phyloP scores from a whole-genome alignment of 2,797 vertebrate genomes.

The Arrhamphus sclerolepis region DNA sequence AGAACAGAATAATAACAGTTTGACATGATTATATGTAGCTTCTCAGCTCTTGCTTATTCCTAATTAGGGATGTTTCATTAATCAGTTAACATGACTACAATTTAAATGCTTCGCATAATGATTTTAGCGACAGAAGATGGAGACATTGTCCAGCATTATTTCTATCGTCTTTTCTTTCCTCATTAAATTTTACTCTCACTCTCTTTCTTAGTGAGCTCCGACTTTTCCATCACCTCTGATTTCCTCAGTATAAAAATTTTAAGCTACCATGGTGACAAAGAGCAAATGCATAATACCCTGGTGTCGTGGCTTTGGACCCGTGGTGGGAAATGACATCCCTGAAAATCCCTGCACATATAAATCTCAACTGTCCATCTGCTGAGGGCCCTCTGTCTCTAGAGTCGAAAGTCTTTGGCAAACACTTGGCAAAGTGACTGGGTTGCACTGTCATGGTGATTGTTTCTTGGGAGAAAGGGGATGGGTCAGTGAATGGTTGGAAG shows the following conservation, averaged over 20 bases:
- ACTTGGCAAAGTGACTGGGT: slow-evolving; percentile 72
- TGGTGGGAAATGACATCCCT: slow-evolving; percentile 30
- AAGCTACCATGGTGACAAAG: slow-evolving; percentile 39
- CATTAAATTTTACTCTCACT: slow-evolving; percentile 43
- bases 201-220: slow-evolving; percentile 9
- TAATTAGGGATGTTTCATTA: slow-evolving; percentile 17
- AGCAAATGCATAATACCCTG: slow-evolving; percentile 48
- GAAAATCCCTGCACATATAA: slow-evolving; percentile 38
- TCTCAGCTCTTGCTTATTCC: neutral
- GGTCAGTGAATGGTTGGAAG: slow-evolving; percentile 46
- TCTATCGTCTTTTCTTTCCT: slow-evolving; percentile 38
- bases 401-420: slow-evolving; percentile 71
- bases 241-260: slow-evolving; percentile 25
- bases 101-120: slow-evolving; percentile 30
- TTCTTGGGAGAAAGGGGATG: slow-evolving; percentile 43
- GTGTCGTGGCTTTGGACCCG: slow-evolving; percentile 38
- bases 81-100: slow-evolving; percentile 11
- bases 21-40: neutral
- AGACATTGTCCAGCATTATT: slow-evolving; percentile 42
- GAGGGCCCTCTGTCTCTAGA: slow-evolving; percentile 45
- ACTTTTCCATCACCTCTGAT: slow-evolving; percentile 46
- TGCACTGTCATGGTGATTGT: slow-evolving; percentile 58
- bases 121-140: too few relatives aligned
- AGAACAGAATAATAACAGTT: neutral
- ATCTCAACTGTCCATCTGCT: slow-evolving; percentile 56